phyloP scores from a whole-genome alignment of 2,888 invertebrate genomes.

The Cordilura impudica region DNA sequence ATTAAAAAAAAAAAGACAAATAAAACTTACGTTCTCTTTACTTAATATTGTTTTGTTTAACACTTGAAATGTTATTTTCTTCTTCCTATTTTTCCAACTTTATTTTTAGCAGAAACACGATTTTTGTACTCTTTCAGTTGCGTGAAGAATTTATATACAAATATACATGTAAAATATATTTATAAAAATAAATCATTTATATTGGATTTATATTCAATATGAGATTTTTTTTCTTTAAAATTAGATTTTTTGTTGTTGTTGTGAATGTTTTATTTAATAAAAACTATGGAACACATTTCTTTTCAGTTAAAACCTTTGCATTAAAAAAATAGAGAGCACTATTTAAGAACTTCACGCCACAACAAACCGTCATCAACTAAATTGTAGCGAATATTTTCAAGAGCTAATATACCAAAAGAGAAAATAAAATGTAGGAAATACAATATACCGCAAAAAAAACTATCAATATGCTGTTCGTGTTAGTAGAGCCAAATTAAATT shows the following conservation, averaged over 20 bases:
- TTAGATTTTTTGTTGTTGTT: too few relatives aligned
- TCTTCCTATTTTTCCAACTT: neutral
- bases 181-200: too few relatives aligned
- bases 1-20: too few relatives aligned
- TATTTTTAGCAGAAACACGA: neutral
- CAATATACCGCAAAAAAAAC: neutral
- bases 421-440: slow-evolving; percentile 15
- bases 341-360: slow-evolving; percentile 26
- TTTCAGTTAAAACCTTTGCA: neutral
- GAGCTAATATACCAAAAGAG: slow-evolving; percentile 46
- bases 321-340: neutral
- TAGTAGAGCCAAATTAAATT: neutral
- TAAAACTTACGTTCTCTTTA: neutral
- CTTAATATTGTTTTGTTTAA: neutral
- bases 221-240: neutral
- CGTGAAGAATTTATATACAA: neutral
- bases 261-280: neutral
- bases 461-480: neutral
- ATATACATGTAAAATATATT: neutral
- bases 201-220: neutral
- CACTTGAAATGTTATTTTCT: neutral
- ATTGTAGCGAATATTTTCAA: slow-evolving; percentile 37
- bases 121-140: neutral
- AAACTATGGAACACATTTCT: neutral
- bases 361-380: slow-evolving; percentile 46